phyloP scores from a whole-genome alignment of 2,888 invertebrate species.

The Melieria omissa region DNA sequence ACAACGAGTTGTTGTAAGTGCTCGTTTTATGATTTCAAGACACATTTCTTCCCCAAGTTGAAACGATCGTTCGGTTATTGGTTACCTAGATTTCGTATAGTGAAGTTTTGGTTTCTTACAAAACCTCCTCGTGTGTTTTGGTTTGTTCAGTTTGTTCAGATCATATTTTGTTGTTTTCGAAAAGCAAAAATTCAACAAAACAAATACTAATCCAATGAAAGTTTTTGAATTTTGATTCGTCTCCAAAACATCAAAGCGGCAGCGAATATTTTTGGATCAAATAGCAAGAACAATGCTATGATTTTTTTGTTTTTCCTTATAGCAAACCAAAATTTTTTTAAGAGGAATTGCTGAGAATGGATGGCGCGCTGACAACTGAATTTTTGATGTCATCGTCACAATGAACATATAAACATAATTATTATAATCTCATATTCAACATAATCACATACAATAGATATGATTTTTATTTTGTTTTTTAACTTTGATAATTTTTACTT shows the following conservation, averaged over 20 bases:
- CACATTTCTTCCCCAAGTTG: neutral
- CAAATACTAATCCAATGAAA: conserved; percentile 23
- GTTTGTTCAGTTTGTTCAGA: too few relatives aligned
- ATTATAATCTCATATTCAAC: conserved; percentile 21
- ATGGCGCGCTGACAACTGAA: conserved; percentile 46
- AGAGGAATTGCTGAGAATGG: conserved; percentile 37
- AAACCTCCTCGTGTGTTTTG: neutral
- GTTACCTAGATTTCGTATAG: too few relatives aligned
- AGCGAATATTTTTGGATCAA: conserved; percentile 32
- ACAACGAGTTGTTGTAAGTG: neutral
- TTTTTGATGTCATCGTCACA: conserved; percentile 52
- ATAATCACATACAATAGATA: conserved; percentile 25
- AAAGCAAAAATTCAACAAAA: too few relatives aligned
- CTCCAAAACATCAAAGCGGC: conserved; percentile 35
- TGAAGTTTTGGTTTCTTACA: too few relatives aligned
- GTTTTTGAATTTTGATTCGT: conserved; percentile 35
- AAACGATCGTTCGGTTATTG: neutral
- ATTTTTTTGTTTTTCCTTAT: conserved; percentile 9
- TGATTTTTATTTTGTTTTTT: conserved; percentile 11
- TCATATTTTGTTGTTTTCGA: too few relatives aligned
- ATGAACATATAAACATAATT: conserved; percentile 25
- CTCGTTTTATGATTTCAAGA: neutral
- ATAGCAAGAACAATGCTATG: conserved; percentile 16
- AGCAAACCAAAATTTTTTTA: conserved; percentile 8
- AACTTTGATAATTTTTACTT: too few relatives aligned